Evolutionary conservation across 2,888 invertebrate genomes (phyloP), one percentile per base, ranked within the genome.

Genomic region (Aproaerema taeniolella): DNA sequence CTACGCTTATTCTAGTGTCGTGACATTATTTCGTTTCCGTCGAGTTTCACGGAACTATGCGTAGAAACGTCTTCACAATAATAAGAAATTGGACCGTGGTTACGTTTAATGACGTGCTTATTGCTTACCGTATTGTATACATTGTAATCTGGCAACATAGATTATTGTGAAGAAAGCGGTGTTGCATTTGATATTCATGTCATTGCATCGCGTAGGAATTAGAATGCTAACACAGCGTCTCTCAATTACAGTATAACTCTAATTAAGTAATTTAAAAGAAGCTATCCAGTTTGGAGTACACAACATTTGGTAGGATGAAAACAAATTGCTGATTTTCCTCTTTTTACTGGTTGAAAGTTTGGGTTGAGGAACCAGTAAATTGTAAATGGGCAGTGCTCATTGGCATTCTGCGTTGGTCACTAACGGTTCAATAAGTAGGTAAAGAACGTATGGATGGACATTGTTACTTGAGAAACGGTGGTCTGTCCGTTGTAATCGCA

Each of bases 41-140:
- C 25, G 25, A 37, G 33, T 53, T 55, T 58, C 58, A 50, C 49
- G 48, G 54, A 58, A 51, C 48, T 41, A 36, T 46, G 52, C 55
- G 55, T 53, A 56, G 60, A 59, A 50, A 28, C 15, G 47, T 51
- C 45, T 50, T 47, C 43, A 51, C 52, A 45, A 59, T 54, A 56
- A 60, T 64, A 59, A 47, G 59, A 63, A 71, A 66, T 68, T 58
- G 53, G 68, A 61, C 58, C 68, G 55, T 58, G 55, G 47, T 48
- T 44, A 46, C 44, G 39, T n/a, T 38, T 20, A 12, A 7, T 16
- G 16, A 28, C 30, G 25, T 10, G 26, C 17, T 15, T 12, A 13
- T 2, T 26, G n/a, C 26, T 6, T 31, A n/a, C n/a, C n/a, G n/a
- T n/a, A n/a, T n/a, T n/a, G n/a, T n/a, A n/a, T n/a, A n/a, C n/a